Evolutionary conservation across 2,888 invertebrate genomes (phyloP), one percentile per base, ranked within the genome.

Genomic region (Allolobophora icterica): DNA sequence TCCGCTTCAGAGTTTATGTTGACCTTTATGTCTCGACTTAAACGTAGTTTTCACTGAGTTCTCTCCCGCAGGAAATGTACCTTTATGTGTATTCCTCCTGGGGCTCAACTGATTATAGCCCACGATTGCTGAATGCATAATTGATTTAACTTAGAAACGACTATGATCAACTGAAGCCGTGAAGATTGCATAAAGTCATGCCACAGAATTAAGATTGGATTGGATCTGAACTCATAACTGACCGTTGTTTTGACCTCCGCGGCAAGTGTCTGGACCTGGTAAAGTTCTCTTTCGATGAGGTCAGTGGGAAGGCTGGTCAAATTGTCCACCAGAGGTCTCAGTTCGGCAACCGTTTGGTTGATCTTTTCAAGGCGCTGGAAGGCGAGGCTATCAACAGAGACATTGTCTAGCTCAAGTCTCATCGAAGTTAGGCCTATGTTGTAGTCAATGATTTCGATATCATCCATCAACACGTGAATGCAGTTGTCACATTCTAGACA

Each of bases 381-480:
- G 0, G 98, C 92, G 58, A 98, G 98, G 95, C 97, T 98, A 1
- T 98, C 97, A 92, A 97, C 97, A 0, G 98, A 97, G 3, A 97
- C 97, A 94, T 97, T 96, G 95, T 97, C 96, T 94, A 98, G 97
- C 93, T 98, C 97, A 19, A 96, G 95, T 42, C 97, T 96, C 90
- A 98, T 96, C 1, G 97, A 97, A 89, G 97, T 96, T 40, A n/a
- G n/a, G n/a, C n/a, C n/a, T n/a, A 99, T 96, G 38, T 97, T 95
- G 11, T 95, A 95, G 19, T 97, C 96, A 92, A 99, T 95, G 24
- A 96, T 96, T 94, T 99, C 98, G 0, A 98, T 97, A 3, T 97
- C 97, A 95, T 98, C 97, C 52, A 99, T 96, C 4, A 99, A 96
- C 84, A 98, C 97, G 94, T 98, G 97, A 0, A 97, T 97, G 94